Conservation (phyloP, 1,140 invertebrate species). For the Saccostrea echinata region DNA sequence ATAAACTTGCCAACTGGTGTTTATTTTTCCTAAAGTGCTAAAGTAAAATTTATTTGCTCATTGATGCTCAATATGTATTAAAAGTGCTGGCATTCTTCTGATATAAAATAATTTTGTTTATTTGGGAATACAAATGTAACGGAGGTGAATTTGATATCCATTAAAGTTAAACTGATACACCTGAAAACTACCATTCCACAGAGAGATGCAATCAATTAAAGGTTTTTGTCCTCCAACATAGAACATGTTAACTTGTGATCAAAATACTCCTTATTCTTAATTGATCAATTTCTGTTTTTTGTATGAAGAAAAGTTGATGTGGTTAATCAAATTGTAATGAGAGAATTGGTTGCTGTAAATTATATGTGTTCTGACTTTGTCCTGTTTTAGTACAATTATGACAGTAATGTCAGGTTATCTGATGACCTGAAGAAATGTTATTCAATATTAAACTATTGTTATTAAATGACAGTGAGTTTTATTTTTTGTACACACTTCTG, state of each 20-base stretch:
- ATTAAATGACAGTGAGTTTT: neutral
- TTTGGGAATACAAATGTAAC: neutral
- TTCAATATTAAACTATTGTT: slow-evolving; percentile 34
- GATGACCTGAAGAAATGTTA: slow-evolving; percentile 32
- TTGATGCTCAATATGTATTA: slow-evolving; percentile 11
- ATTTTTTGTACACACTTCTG: neutral
- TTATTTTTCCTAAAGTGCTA: neutral
- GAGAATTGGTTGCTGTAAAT: slow-evolving; percentile 3
- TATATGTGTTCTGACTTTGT: slow-evolving; percentile 35
- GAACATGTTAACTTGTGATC: neutral
- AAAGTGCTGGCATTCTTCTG: slow-evolving; percentile 22
- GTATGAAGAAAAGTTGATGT: neutral
- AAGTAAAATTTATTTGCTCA: slow-evolving; percentile 24
- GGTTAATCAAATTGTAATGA: slow-evolving; percentile 17
- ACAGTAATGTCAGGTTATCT: slow-evolving; percentile 3
- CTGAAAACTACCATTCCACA: neutral
- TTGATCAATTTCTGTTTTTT: neutral
- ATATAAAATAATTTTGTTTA: neutral
- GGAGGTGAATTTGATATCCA: neutral
- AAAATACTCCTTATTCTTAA: neutral
- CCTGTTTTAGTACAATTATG: slow-evolving; percentile 14
- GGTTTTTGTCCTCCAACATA: neutral
- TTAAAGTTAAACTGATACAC: neutral
- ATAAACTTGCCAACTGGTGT: neutral
- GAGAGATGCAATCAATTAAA: neutral